Percentiles rank a stretch among this genome's conserved stretches.
Evolutionary conservation across 2,797 vertebrate genomes (phyloP).

Genomic region (Diceros bicornis): DNA sequence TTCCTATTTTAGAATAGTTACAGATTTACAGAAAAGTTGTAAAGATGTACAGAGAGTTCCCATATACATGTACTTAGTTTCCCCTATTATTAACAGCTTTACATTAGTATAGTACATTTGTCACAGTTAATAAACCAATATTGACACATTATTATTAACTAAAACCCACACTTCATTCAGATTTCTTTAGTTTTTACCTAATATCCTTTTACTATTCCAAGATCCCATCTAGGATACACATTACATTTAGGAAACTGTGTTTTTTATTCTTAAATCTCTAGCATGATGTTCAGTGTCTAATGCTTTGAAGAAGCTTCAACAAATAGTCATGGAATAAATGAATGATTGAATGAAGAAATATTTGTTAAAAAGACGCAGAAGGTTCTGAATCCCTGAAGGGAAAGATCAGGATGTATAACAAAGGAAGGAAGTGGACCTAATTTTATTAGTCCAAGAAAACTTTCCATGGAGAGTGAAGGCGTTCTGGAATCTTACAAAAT

Average conservation of each 20-base stretch:
- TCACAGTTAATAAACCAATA: neutral
- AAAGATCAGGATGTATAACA: neutral
- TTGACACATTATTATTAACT: neutral
- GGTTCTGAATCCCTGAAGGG: neutral
- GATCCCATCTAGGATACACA: neutral
- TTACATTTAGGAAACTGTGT: neutral
- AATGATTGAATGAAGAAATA: neutral
- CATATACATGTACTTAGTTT: neutral
- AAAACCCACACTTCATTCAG: neutral
- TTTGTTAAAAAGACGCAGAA: neutral
- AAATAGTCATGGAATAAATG: neutral
- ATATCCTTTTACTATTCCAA: neutral
- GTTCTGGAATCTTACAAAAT: slow-evolving; percentile 25
- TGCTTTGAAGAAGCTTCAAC: neutral
- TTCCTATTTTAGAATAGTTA: slow-evolving; percentile 43
- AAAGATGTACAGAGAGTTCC: neutral
- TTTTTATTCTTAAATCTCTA: slow-evolving; percentile 3
- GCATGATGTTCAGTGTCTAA: neutral
- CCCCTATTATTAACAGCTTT: neutral
- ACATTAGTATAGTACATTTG: neutral
- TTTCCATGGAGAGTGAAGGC: neutral
- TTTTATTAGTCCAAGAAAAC: neutral
- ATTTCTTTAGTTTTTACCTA: slow-evolving; percentile 32
- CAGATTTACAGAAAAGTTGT: neutral
- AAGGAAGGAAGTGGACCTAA: neutral